Conservation (phyloP, 1,140 invertebrate genomes). For the Schlechtendalia chinensis region DNA sequence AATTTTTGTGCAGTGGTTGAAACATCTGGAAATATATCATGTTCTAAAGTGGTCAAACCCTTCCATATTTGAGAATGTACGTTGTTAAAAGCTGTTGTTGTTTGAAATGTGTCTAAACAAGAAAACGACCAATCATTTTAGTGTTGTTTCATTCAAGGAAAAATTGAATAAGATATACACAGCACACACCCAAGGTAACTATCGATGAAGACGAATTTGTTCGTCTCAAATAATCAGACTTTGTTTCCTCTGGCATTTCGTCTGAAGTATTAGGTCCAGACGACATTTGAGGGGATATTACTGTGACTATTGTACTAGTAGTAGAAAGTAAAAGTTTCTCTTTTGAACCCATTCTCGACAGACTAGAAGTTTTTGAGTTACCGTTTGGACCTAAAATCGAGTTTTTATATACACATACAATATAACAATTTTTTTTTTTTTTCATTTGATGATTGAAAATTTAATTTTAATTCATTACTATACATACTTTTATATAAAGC, state of each 20-base stretch:
- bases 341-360: conserved; percentile 6
- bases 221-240: conserved; percentile 29
- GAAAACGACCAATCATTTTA: background rate
- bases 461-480: background rate
- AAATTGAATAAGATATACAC: conserved; percentile 55
- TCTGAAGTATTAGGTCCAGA: conserved; percentile 8
- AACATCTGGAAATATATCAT: conserved; percentile 82
- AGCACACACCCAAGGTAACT: conserved; percentile 56
- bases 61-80: conserved; percentile 87
- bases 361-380: background rate
- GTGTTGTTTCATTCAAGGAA: no score
- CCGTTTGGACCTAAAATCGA: conserved; percentile 11
- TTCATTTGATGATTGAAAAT: background rate
- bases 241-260: conserved; percentile 16
- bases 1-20: conserved; percentile 72
- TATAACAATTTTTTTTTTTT: background rate
- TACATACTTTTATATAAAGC: conserved; percentile 35
- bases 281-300: conserved; percentile 8
- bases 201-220: conserved; percentile 43
- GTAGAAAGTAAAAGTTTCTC: background rate
- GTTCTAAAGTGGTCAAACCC: conserved; percentile 70
- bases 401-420: background rate
- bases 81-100: conserved; percentile 56
- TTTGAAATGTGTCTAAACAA: conserved; percentile 21
- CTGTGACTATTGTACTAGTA: conserved; percentile 16